Conservation (phyloP, 2,888 invertebrate species). For the Griposia aprilina region DNA sequence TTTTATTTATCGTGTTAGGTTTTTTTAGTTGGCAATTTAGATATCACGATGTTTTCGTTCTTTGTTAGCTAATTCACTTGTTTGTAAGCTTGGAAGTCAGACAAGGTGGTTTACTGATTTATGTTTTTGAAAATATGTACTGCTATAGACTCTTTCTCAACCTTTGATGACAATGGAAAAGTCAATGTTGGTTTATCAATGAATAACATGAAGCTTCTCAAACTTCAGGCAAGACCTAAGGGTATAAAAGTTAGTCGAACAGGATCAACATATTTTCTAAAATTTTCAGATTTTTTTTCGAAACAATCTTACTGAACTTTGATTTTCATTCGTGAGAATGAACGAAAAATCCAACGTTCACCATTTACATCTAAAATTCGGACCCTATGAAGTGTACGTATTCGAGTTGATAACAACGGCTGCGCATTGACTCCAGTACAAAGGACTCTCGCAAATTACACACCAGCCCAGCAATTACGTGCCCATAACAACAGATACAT, state of each 20-base stretch:
- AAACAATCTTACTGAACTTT: neutral
- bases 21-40: slow-evolving; percentile 61
- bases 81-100: slow-evolving; percentile 32
- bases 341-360: slow-evolving; percentile 44
- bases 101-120: slow-evolving; percentile 12
- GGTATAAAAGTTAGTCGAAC: neutral
- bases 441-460: slow-evolving; percentile 87
- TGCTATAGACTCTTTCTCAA: neutral
- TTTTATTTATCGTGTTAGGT: slow-evolving; percentile 57
- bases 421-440: slow-evolving; percentile 79
- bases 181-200: neutral
- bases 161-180: neutral
- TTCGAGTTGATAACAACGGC: slow-evolving; percentile 76
- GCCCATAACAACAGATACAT: slow-evolving; percentile 88
- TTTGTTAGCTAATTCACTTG: slow-evolving; percentile 53
- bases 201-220: neutral
- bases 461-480: slow-evolving; percentile 85
- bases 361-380: slow-evolving; percentile 46
- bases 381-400: slow-evolving; percentile 69
- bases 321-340: slow-evolving; percentile 45
- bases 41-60: slow-evolving; percentile 45
- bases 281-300: neutral
- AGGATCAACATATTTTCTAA: neutral
- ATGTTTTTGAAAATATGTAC: neutral
- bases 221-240: neutral